These are phyloP conservation scores for Bucco capensis DNA, from an alignment of 2,113 vertebrate species.

Conservation along the genomic window DNA sequence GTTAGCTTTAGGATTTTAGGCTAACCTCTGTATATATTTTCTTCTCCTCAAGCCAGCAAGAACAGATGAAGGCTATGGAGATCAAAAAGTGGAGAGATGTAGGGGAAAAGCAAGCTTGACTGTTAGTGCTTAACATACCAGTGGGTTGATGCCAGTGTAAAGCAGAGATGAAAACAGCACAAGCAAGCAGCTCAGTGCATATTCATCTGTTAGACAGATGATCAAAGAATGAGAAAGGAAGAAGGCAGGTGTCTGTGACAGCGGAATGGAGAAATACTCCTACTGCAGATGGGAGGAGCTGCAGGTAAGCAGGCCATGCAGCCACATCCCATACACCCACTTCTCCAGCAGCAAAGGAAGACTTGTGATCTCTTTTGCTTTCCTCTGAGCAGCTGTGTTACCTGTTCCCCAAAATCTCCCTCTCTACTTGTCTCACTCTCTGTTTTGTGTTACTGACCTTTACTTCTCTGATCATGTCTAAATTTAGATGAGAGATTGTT, in stretches of 20 bases:
- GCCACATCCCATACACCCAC: not conserved
- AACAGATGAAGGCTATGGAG: not conserved
- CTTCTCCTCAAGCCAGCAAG: not conserved
- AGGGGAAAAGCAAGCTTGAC: not conserved
- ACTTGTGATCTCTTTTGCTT: not conserved
- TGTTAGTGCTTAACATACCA: not conserved
- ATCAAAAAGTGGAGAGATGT: not conserved
- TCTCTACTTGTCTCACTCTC: not conserved
- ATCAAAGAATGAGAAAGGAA: not conserved
- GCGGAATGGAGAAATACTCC: not conserved
- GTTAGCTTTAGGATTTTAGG: not conserved
- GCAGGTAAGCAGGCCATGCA: not conserved
- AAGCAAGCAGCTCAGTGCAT: not conserved
- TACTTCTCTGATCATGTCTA: not conserved
- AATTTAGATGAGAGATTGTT: conserved; percentile 30
- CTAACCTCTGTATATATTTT: not conserved
- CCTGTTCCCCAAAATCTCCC: not conserved
- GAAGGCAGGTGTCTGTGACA: not conserved
- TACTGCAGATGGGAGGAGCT: not conserved
- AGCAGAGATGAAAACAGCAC: not conserved
- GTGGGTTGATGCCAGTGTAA: not conserved
- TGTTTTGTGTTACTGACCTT: not conserved
- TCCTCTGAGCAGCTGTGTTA: not conserved
- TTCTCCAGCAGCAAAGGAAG: not conserved
- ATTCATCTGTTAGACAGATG: not conserved